Base-by-base conservation (phyloP, 2,888 invertebrate genomes). In the Dusona sp. region DNA sequence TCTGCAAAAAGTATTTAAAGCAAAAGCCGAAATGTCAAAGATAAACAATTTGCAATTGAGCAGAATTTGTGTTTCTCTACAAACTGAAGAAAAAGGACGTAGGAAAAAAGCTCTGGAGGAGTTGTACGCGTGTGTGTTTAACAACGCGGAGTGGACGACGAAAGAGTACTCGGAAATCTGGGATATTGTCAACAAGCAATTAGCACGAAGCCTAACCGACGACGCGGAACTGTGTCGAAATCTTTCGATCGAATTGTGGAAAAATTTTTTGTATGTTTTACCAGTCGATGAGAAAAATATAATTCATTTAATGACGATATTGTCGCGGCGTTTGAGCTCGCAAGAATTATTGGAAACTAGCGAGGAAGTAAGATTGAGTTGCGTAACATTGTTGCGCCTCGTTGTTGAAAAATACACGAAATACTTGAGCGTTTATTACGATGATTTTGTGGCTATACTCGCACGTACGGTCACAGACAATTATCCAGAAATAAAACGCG, bases 311-410 rank as follows among this genome's bases (percentile, higher is more conserved):
- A 95, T 98, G 51, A 97, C 98, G 1, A 96, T 97, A 1, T 92
- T 98, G 85, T 96, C 96, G 0, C 97, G 97, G 89, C 96, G 98
- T 85, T 95, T 99, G 88, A 98, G 97, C 0, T 96, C 96, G 80
- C 96, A 96, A 57, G 98, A 98, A 93, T 95, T 97, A 64, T 92
- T 95, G 4, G 97, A 97, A 92, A 93, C 95, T 57, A 96, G 96
- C 0, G 99, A 99, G 94, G 99, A 99, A 95, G 95, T 98, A 65
- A 96, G 98, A 38, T 93, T 98, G 16, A 94, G 96, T 61, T 95
- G 97, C 75, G 94, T 98, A 0, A 92, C 95, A 82, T 95, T 98
- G 67, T 93, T 98, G n/a, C 95, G 95, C 82, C 94, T 95, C 64
- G 95, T 98, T 88, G 94, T 98, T 70, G 93, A 95, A 7, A 96